These are phyloP conservation scores for Cheilosia vernalis DNA, from an alignment of 2,888 invertebrate species.

Conservation along the genomic window DNA sequence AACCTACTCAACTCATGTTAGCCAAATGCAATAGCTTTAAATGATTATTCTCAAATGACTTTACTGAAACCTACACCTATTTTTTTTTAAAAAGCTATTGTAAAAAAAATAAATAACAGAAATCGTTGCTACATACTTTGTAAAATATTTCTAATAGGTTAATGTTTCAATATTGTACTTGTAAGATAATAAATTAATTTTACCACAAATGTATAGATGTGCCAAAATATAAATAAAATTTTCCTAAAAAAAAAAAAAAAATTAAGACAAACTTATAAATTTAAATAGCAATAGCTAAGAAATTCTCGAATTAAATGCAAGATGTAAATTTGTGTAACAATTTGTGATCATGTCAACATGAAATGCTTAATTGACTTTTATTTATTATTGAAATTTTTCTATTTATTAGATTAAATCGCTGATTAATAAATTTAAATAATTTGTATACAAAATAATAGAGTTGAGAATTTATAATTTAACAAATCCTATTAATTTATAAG, in stretches of 20 bases:
- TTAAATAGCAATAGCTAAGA: background rate
- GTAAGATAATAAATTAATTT: slow-evolving; percentile 7
- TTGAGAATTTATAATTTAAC: slow-evolving; percentile 15
- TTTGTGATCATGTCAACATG: slow-evolving; percentile 53
- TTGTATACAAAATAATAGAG: slow-evolving; percentile 6
- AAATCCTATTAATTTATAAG: slow-evolving; percentile 69
- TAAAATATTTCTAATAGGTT: slow-evolving; percentile 37
- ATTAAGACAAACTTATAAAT: background rate
- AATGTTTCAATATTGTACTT: background rate
- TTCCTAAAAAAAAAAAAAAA: background rate
- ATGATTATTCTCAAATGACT: background rate
- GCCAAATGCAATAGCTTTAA: background rate
- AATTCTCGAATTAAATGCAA: slow-evolving; percentile 11
- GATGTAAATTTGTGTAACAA: slow-evolving; percentile 28
- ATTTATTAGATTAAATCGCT: slow-evolving; percentile 6
- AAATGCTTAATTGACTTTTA: slow-evolving; percentile 46
- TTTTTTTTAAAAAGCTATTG: background rate
- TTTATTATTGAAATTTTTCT: slow-evolving; percentile 20
- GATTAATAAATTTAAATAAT: slow-evolving; percentile 8
- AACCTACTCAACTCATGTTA: too few relatives aligned
- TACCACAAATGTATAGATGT: slow-evolving; percentile 58
- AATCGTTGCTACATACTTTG: slow-evolving; percentile 1
- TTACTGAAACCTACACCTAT: background rate
- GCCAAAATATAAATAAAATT: slow-evolving; percentile 66
- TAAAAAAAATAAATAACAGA: background rate